Conservation (phyloP, 2,113 vertebrate genomes). For the Hippocampus zosterae region DNA sequence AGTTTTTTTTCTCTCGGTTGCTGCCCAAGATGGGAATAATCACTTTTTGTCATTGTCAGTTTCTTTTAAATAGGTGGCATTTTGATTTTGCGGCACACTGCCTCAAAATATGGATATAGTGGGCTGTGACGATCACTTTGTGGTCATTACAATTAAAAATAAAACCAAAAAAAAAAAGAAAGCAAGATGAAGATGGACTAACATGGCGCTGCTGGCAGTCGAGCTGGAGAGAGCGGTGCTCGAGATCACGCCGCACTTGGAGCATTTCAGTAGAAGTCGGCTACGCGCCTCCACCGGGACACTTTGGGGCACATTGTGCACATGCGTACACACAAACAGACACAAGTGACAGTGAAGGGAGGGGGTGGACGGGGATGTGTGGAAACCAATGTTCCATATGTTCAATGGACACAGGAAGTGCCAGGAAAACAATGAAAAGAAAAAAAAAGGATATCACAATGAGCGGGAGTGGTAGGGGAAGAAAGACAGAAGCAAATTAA, state of each 20-base stretch:
- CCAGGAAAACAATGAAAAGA: slow-evolving; percentile 27
- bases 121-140: not conserved
- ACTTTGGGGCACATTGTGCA: slow-evolving; percentile 63
- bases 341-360: slow-evolving; percentile 20
- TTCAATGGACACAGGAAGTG: slow-evolving; percentile 35
- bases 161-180: not conserved
- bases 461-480: slow-evolving; percentile 24
- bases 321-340: slow-evolving; percentile 27
- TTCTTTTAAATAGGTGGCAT: not conserved
- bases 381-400: slow-evolving; percentile 29
- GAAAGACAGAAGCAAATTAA: slow-evolving; percentile 51
- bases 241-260: slow-evolving; percentile 94
- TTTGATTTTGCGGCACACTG: not conserved
- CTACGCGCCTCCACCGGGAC: slow-evolving; percentile 78
- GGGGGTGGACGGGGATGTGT: not conserved
- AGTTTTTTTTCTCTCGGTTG: not conserved
- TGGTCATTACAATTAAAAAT: not conserved
- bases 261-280: slow-evolving; percentile 94
- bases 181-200: slow-evolving; percentile 75
- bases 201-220: slow-evolving; percentile 93
- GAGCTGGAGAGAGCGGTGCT: slow-evolving; percentile 87
- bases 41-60: no score
- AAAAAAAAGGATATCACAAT: slow-evolving; percentile 34
- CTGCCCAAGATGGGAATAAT: not conserved
- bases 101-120: not conserved